Base-by-base conservation (phyloP, 2,888 invertebrate genomes). In the Galerucella pusilla region DNA sequence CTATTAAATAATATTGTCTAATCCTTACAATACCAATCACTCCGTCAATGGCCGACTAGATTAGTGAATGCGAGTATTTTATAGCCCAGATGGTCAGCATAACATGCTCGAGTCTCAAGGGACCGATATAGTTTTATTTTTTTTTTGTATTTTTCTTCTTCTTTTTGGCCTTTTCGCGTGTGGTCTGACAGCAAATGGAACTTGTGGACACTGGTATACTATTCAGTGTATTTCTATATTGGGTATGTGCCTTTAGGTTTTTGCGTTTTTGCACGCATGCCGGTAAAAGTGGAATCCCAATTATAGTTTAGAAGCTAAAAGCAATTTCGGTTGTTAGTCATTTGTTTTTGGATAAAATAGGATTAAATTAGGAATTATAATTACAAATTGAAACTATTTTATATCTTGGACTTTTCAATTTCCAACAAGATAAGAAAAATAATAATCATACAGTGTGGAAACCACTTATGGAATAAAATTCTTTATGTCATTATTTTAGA, bases 1-100 rank as follows among this genome's bases (percentile, higher is more conserved):
- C 35, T 42, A 42, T 42, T 42, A 42, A 42, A 7, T 42, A 42
- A 42, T 42, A 7, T 9, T 28, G 7, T 28, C 2, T 28, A 63
- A n/a, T 63, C 12, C 45, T 6, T 11, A 20, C 14, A 64, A 64
- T 11, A 10, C 45, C 20, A 45, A 2, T 65, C 3, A n/a, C n/a
- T 5, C 11, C 64, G 64, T 65, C 64, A 46, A n/a, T 46, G 64
- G 11, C 16, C 67, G 66, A 57, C 75, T 75, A 75, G 75, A 75
- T 75, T 70, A 67, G 61, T 67, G 67, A 35, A 67, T 67, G 73
- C 57, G 59, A 76, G 70, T 67, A 71, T 73, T 76, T 76, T 76
- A 76, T 71, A 61, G 64, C 71, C 76, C 76, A 76, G 73, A 76
- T 76, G 76, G 76, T 76, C 76, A 76, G 73, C 74, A 74, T 74